These are phyloP conservation scores for Luscinia luscinia DNA, from an alignment of 2,797 vertebrate species.

Conservation along the genomic window DNA sequence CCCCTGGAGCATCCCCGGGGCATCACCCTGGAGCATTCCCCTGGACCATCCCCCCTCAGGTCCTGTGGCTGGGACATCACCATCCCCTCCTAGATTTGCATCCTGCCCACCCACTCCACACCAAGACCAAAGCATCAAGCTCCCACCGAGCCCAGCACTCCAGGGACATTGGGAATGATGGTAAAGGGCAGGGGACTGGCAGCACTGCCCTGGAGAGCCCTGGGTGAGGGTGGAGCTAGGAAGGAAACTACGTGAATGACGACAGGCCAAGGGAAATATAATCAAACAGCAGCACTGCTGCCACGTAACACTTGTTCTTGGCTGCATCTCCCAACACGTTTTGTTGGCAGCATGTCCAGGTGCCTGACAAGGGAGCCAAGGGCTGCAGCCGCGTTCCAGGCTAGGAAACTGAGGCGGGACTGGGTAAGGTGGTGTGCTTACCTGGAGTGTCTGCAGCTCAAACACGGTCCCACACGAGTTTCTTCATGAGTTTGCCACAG, in stretches of 20 bases:
- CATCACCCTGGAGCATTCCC: too few relatives aligned
- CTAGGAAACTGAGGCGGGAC: neutral
- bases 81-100: neutral
- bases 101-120: neutral
- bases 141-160: neutral
- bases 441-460: neutral
- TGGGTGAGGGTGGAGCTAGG: neutral
- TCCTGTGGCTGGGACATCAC: accelerated
- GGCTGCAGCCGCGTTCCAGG: accelerated
- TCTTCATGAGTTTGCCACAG: neutral
- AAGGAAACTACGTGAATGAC: neutral
- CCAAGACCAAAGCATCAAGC: neutral
- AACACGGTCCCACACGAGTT: neutral
- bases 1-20: too few relatives aligned
- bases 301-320: neutral
- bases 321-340: neutral
- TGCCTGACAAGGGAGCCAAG: neutral
- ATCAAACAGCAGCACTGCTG: neutral
- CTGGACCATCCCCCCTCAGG: neutral
- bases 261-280: neutral
- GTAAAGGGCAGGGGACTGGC: neutral
- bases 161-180: too few relatives aligned
- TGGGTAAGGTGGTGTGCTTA: neutral
- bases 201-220: neutral
- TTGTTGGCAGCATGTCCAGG: neutral